Percentiles rank a stretch among this genome's conserved stretches.
These are phyloP conservation scores for Conistra vaccinii DNA, from an alignment of 2,888 invertebrate species.

Conservation along the genomic window DNA sequence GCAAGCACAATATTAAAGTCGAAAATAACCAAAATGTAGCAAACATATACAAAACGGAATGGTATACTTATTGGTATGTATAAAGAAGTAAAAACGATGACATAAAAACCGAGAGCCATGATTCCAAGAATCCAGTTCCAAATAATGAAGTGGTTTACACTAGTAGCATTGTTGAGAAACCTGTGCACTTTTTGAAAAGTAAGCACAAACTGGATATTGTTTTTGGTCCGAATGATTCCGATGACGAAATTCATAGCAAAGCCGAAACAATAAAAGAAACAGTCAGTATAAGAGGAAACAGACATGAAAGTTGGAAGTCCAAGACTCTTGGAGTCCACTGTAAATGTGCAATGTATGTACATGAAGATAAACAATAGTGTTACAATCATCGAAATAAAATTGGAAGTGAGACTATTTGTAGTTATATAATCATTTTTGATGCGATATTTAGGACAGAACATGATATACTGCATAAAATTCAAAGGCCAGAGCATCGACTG, in stretches of 20 bases:
- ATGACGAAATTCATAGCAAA: slow-evolving; percentile 1
- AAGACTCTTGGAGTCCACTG: background rate
- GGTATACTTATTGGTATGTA: no score
- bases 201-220: background rate
- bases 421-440: slow-evolving; percentile 28
- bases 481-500: slow-evolving; percentile 40
- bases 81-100: background rate
- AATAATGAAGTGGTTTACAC: background rate
- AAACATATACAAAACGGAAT: background rate
- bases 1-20: slow-evolving; percentile 9
- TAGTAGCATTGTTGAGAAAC: slow-evolving; percentile 16
- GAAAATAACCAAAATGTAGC: slow-evolving; percentile 3
- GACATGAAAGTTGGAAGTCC: background rate
- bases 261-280: slow-evolving; percentile 1
- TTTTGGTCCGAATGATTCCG: no score
- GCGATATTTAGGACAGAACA: slow-evolving; percentile 34
- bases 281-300: slow-evolving; percentile 1
- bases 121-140: slow-evolving; percentile 39
- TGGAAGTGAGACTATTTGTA: slow-evolving; percentile 16
- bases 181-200: slow-evolving; percentile 35
- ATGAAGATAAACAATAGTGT: background rate
- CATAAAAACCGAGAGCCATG: background rate
- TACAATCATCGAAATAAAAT: slow-evolving; percentile 14
- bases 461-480: slow-evolving; percentile 36
- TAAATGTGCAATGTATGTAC: background rate